Conservation (phyloP, 2,797 vertebrate species). For the Kryptolebias ocellatus region DNA sequence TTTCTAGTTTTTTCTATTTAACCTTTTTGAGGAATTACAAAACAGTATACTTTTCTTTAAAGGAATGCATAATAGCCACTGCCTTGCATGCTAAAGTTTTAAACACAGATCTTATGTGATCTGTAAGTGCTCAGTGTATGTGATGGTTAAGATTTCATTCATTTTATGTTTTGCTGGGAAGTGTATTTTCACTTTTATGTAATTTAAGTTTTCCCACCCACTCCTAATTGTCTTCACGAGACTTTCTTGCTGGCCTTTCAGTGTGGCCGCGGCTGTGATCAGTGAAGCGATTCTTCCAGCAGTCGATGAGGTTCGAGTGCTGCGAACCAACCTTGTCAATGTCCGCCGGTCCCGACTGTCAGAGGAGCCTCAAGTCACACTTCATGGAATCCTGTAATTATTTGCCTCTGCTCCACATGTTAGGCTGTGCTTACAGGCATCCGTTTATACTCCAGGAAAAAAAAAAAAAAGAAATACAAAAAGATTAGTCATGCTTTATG, state of each 20-base stretch:
- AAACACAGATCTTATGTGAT: too few species aligned
- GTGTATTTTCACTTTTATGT: not conserved
- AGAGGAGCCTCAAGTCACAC: slow-evolving; percentile 34
- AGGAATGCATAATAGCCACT: too few species aligned
- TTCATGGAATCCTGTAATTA: slow-evolving; percentile 40
- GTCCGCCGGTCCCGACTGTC: slow-evolving; percentile 39
- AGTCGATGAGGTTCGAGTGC: slow-evolving; percentile 35
- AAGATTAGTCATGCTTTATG: slow-evolving; percentile 22
- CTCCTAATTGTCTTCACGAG: slow-evolving; percentile 9
- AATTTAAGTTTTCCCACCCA: not conserved
- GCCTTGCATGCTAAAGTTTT: too few species aligned
- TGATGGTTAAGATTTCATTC: too few species aligned
- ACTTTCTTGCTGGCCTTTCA: not conserved
- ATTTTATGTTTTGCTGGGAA: too few species aligned
- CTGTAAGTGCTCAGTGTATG: too few species aligned
- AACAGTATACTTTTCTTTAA: too few species aligned
- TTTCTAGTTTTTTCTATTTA: too few species aligned
- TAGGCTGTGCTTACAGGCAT: slow-evolving; percentile 8
- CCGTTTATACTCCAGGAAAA: slow-evolving; percentile 12
- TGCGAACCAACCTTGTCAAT: slow-evolving; percentile 21
- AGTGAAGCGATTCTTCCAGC: slow-evolving; percentile 21
- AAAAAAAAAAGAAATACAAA: not conserved
- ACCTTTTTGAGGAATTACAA: too few species aligned
- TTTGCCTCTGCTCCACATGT: slow-evolving; percentile 26
- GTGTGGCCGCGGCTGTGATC: slow-evolving; percentile 18